Conservation (phyloP, 2,113 vertebrate genomes). For the Balaenoptera acutorostrata region DNA sequence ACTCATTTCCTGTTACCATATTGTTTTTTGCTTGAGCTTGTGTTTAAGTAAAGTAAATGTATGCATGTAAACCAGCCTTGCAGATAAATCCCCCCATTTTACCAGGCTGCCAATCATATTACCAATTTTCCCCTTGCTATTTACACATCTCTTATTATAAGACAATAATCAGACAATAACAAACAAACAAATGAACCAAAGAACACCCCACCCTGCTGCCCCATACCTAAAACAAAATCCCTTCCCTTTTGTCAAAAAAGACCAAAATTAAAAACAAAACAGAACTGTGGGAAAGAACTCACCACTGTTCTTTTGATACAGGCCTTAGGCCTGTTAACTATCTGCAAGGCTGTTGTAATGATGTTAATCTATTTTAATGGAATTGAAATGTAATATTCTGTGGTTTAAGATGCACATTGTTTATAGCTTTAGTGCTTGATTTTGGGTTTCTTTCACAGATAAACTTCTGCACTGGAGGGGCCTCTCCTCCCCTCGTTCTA, state of each 20-base stretch:
- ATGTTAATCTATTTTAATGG: conserved; percentile 65
- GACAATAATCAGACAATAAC: conserved; percentile 14
- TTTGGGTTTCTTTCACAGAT: conserved; percentile 60
- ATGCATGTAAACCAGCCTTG: conserved; percentile 62
- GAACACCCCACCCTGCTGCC: neutral
- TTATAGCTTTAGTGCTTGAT: neutral
- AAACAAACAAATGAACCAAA: neutral
- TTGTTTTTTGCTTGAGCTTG: conserved; percentile 7
- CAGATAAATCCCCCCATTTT: conserved; percentile 37
- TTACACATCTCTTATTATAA: neutral
- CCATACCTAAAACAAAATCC: neutral
- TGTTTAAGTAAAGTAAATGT: neutral
- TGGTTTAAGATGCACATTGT: neutral
- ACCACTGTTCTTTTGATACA: neutral
- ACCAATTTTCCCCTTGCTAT: neutral
- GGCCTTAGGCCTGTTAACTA: conserved; percentile 54
- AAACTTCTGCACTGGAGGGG: conserved; percentile 44
- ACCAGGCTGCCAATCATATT: neutral
- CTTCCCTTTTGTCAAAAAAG: conserved; percentile 39
- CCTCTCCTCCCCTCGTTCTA: conserved; percentile 68
- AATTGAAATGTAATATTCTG: conserved; percentile 46
- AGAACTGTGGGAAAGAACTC: conserved; percentile 20
- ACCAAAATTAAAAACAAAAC: conserved; percentile 34
- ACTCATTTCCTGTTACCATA: neutral
- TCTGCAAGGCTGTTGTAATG: conserved; percentile 74